Evolutionary conservation across 1,140 invertebrate species (phyloP).

Genomic region (Cylas formicarius): DNA sequence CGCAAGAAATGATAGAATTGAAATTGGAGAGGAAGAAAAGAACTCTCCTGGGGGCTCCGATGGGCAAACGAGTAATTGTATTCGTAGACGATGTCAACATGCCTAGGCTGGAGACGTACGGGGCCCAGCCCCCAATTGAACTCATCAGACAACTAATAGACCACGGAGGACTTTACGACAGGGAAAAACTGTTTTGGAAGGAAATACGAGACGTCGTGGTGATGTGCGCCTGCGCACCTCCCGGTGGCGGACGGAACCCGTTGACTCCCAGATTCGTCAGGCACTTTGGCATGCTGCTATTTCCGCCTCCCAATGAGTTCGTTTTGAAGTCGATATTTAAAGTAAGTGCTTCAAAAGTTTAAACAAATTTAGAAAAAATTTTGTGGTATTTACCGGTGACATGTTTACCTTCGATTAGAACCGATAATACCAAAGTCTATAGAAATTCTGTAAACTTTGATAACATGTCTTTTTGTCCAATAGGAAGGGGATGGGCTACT

Average conservation of each 20-base stretch:
- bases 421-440: too few relatives aligned
- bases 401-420: too few relatives aligned
- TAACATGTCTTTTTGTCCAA: too few relatives aligned
- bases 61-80: slow-evolving; percentile 74
- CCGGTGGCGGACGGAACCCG: slow-evolving; percentile 79
- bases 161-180: slow-evolving; percentile 75
- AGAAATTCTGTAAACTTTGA: too few relatives aligned
- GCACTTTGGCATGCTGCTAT: slow-evolving; percentile 74
- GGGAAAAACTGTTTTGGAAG: slow-evolving; percentile 82
- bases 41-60: slow-evolving; percentile 72
- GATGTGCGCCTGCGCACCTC: slow-evolving; percentile 75
- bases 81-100: slow-evolving; percentile 94
- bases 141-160: slow-evolving; percentile 77
- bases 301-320: slow-evolving; percentile 64
- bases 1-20: slow-evolving; percentile 72
- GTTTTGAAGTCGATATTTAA: slow-evolving; percentile 75
- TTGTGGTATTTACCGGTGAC: too few relatives aligned
- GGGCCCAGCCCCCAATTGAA: slow-evolving; percentile 85
- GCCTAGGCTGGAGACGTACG: slow-evolving; percentile 77
- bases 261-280: slow-evolving; percentile 76
- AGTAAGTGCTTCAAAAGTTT: slow-evolving; percentile 42
- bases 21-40: slow-evolving; percentile 77
- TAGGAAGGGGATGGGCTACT: too few relatives aligned
- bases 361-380: too few relatives aligned
- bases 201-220: slow-evolving; percentile 78